Evolutionary conservation across 2,797 vertebrate genomes (phyloP).

Genomic region (Tapirus indicus): DNA sequence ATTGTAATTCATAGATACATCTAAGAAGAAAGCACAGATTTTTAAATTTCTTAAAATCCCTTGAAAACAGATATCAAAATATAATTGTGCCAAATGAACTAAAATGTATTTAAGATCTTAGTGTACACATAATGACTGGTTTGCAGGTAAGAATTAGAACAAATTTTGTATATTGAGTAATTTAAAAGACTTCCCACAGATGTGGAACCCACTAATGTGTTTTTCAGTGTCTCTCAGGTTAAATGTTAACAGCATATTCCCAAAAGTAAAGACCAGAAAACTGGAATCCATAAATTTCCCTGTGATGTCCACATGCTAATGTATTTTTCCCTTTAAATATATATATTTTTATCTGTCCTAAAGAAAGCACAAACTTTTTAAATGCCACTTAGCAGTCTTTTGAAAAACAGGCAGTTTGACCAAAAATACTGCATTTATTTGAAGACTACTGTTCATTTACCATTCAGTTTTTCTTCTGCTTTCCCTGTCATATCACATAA

Average conservation of each 20-base stretch:
- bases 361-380: constrained; percentile 16
- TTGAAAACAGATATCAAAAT: background rate
- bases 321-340: background rate
- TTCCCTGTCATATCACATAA: background rate
- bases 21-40: background rate
- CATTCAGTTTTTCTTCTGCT: background rate
- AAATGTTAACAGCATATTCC: background rate
- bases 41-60: background rate
- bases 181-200: background rate
- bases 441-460: background rate
- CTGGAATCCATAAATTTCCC: background rate
- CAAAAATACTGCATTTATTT: background rate
- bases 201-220: background rate
- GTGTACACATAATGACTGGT: background rate
- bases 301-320: background rate
- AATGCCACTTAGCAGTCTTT: background rate
- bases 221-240: background rate
- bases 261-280: background rate
- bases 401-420: background rate
- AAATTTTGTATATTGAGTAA: background rate
- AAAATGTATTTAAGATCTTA: constrained; percentile 24
- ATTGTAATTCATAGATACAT: background rate
- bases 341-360: background rate
- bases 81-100: background rate
- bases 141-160: constrained; percentile 32